Base-by-base conservation (phyloP, 1,140 invertebrate species). In the Sminthurinus signatus region DNA sequence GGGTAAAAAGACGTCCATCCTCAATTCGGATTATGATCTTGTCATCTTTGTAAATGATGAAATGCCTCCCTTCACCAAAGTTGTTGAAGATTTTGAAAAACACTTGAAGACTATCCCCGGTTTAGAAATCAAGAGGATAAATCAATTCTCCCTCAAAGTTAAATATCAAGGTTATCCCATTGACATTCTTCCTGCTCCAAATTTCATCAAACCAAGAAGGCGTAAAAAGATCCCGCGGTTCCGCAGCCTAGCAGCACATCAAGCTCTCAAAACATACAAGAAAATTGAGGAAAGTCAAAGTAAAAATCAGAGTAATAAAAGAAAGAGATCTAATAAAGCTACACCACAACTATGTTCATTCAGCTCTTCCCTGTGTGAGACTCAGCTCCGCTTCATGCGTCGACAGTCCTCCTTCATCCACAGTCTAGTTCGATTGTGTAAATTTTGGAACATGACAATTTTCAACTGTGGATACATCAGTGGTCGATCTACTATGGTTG, bases 11-110 rank as follows among this genome's bases (percentile, higher is more conserved):
- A 56, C 54, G 10, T 5, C 54, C 19, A 21, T 56, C 5, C 4
- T 19, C 8, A 5, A 10, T 23, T 36, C 54, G 2, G 54, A 56
- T 56, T 56, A 10, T 39, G 54, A 56, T 23, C 21, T 14, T 28
- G 54, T 56, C n/a, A 27, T 56, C 10, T 56, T 56, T 27, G 54
- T 56, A 17, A 56, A 56, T 56, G 54, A 36, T 36, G 2, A 31
- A 3, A 10, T 28, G 2, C 29, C 29, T 32, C 15, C 3, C 2
- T 19, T 56, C 12, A 29, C 31, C 14, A 10, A 36, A 10, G 54
- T 56, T 3, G 17, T 56, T 19, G 21, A 31, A 32, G 54, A 36
- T 21, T 32, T 56, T 19, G 28, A 56, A 32, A 15, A 31, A 14
- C 12, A 19, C n/a, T 32, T 56, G 15, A 25, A 10, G 14, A 4